Percentiles rank a stretch among this genome's conserved stretches.
Evolutionary conservation across 2,888 invertebrate species (phyloP).

Genomic region (Julus scandinavius): DNA sequence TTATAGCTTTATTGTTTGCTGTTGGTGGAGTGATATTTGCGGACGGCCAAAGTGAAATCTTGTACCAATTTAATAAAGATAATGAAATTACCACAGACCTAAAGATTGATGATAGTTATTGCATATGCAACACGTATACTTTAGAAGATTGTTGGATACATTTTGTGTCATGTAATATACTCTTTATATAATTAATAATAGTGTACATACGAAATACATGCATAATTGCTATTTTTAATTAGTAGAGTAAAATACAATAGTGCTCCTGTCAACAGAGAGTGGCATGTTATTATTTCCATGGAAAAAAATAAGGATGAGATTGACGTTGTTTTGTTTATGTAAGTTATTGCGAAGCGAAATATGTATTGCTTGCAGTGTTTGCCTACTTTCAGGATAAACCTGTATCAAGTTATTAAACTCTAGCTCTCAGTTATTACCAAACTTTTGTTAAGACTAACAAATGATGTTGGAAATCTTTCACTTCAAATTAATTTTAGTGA

Average conservation of each 20-base stretch:
- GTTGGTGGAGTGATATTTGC: not conserved
- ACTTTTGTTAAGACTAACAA: not conserved
- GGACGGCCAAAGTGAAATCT: not conserved
- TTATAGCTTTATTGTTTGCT: not conserved
- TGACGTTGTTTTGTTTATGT: not conserved
- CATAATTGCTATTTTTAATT: not conserved
- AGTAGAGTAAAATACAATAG: not conserved
- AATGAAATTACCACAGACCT: not conserved
- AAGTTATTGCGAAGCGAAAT: not conserved
- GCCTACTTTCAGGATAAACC: not conserved
- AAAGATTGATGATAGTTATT: not conserved
- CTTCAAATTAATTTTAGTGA: not conserved
- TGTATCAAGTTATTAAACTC: not conserved
- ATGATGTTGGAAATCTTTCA: not conserved
- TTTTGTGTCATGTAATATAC: not conserved
- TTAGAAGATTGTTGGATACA: not conserved
- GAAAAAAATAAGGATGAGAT: not conserved
- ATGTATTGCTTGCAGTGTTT: conserved; percentile 16
- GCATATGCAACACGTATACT: not conserved
- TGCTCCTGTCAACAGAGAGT: not conserved
- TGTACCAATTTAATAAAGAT: not conserved
- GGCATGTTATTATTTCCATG: not conserved
- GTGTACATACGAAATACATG: too few relatives aligned
- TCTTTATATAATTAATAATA: too few relatives aligned
- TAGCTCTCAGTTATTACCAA: not conserved